phyloP scores from a whole-genome alignment of 1,140 invertebrate genomes.

The Brachystomella parvula region DNA sequence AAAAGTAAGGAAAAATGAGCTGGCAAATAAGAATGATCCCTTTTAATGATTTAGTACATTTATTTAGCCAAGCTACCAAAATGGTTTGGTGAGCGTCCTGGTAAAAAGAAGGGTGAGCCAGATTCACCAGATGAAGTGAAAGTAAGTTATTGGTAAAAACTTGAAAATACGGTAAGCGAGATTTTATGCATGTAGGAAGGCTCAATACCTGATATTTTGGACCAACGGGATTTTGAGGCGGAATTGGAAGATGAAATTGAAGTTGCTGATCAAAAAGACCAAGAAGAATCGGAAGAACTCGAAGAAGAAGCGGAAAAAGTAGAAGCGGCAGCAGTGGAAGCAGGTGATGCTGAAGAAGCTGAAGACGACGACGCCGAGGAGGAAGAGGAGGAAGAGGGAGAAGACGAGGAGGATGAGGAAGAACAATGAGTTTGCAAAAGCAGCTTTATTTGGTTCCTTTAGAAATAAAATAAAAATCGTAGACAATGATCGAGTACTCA shows the following conservation, averaged over 20 bases:
- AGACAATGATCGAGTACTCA: not conserved
- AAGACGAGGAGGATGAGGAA: no score
- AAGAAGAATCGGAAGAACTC: conserved; percentile 7
- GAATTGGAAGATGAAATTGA: not conserved
- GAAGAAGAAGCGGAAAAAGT: not conserved
- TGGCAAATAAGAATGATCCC: not conserved
- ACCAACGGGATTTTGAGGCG: no score
- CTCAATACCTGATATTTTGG: conserved; percentile 9
- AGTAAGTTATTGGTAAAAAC: conserved; percentile 51
- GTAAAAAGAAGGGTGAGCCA: conserved; percentile 77
- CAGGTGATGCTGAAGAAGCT: conserved; percentile 11
- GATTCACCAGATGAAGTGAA: conserved; percentile 76
- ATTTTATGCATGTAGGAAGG: conserved; percentile 11
- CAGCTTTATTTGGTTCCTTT: not conserved
- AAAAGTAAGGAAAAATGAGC: conserved; percentile 61
- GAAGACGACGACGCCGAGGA: conserved; percentile 15
- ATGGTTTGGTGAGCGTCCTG: conserved; percentile 87
- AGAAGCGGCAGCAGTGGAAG: not conserved
- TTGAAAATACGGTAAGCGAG: not conserved
- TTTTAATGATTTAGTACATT: not conserved
- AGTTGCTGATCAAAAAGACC: not conserved
- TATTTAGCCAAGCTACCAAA: conserved; percentile 73
- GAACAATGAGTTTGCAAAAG: not conserved
- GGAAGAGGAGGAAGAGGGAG: conserved; percentile 17
- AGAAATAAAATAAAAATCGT: no score